A percentile compares a stretch with the other conserved stretches of the same genome.
Evolutionary conservation across 2,888 invertebrate species (phyloP).

Genomic region (Acanthosepion pharaonis): DNA sequence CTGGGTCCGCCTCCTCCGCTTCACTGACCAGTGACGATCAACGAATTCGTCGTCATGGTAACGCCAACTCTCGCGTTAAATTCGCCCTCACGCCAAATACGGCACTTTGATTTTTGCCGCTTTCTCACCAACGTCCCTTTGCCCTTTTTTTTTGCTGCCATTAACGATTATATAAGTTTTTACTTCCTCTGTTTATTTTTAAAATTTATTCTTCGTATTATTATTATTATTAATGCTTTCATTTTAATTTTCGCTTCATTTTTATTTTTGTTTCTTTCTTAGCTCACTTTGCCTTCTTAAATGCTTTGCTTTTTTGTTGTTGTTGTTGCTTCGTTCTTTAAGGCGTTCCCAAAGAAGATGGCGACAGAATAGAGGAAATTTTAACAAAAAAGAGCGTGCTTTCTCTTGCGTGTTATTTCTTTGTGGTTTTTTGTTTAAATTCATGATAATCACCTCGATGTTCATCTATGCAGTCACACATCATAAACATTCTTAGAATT

Average conservation of each 20-base stretch:
- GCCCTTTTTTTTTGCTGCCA: not conserved
- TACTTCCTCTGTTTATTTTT: not conserved
- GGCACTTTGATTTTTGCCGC: constrained; percentile 13
- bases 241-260: not conserved
- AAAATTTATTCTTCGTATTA: not conserved
- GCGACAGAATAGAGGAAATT: no score
- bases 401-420: no score
- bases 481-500: no score
- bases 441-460: no score
- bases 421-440: no score
- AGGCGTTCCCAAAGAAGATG: no score
- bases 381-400: no score
- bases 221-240: not conserved
- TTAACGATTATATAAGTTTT: not conserved
- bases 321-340: no score
- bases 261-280: no score
- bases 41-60: not conserved
- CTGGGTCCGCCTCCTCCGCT: not conserved
- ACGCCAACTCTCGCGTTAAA: not conserved
- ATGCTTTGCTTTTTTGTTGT: no score
- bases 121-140: not conserved
- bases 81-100: constrained; percentile 33
- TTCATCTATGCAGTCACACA: no score
- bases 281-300: no score
- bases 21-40: constrained; percentile 33